Percentiles rank a stretch among this genome's conserved stretches.
Evolutionary conservation across 64 coral and sea anemone genomes (phyloP).

Genomic region (Exaiptasia diaphana): DNA sequence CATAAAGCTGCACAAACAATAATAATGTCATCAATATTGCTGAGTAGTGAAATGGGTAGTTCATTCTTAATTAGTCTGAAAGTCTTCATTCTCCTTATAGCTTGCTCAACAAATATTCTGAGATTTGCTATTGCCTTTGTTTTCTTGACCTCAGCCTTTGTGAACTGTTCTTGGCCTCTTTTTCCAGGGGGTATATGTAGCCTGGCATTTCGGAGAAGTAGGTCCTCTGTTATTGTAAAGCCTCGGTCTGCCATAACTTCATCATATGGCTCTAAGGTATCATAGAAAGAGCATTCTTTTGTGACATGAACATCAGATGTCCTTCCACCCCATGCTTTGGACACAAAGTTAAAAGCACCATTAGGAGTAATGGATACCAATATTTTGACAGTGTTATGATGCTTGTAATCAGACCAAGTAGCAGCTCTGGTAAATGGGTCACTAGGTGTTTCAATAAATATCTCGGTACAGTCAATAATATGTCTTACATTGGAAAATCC

Average conservation of each 20-base stretch:
- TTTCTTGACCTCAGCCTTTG: constrained; percentile 28
- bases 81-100: constrained; percentile 22
- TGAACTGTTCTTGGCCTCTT: constrained; percentile 27
- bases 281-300: constrained; percentile 35
- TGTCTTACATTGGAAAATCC: constrained; percentile 19
- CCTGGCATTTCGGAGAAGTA: constrained; percentile 8
- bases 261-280: constrained; percentile 20
- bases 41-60: constrained; percentile 9
- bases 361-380: constrained; percentile 35
- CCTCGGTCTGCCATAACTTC: constrained; percentile 50
- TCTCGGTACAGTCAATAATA: constrained; percentile 33
- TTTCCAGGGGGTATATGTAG: constrained; percentile 45
- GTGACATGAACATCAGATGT: constrained; percentile 40
- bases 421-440: constrained; percentile 3
- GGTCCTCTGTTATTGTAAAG: constrained; percentile 43
- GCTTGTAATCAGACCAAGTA: constrained; percentile 50
- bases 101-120: constrained; percentile 52
- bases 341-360: constrained; percentile 51
- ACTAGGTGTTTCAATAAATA: constrained; percentile 33
- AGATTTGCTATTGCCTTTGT: constrained; percentile 52
- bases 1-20: constrained; percentile 21
- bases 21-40: constrained; percentile 2
- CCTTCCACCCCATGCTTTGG: constrained; percentile 21
- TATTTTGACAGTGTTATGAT: constrained; percentile 31
- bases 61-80: constrained; percentile 21